Percentiles rank a stretch among this genome's conserved stretches.
Conservation (phyloP, 1,140 invertebrate species). For the Hirudo medicinalis region DNA sequence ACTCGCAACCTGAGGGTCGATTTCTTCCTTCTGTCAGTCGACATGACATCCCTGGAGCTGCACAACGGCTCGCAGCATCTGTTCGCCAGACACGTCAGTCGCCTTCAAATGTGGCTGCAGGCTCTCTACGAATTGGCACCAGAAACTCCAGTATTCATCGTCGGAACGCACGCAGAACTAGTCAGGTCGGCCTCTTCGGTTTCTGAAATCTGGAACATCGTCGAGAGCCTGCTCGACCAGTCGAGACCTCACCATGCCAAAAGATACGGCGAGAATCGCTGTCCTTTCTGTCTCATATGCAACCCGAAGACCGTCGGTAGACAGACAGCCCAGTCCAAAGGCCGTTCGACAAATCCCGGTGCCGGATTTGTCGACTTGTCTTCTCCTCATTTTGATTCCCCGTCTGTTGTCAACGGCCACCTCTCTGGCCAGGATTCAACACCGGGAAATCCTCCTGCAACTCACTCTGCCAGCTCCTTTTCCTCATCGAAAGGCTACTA, state of each 20-base stretch:
- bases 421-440: slow-evolving; percentile 4
- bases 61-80: slow-evolving; percentile 24
- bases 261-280: slow-evolving; percentile 19
- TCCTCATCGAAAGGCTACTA: not conserved
- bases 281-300: slow-evolving; percentile 20
- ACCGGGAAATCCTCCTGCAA: not conserved
- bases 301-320: slow-evolving; percentile 18
- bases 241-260: slow-evolving; percentile 18
- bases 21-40: slow-evolving; percentile 20
- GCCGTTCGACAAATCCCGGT: slow-evolving; percentile 12
- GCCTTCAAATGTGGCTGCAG: slow-evolving; percentile 24
- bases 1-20: slow-evolving; percentile 21
- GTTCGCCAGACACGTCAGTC: slow-evolving; percentile 22
- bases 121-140: slow-evolving; percentile 23
- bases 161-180: slow-evolving; percentile 23
- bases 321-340: slow-evolving; percentile 16
- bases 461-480: too few species aligned
- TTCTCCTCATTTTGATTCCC: slow-evolving; percentile 20
- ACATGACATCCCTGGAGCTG: slow-evolving; percentile 22
- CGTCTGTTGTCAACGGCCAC: slow-evolving; percentile 21
- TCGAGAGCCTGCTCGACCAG: slow-evolving; percentile 22
- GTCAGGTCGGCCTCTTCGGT: slow-evolving; percentile 22
- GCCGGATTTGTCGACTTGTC: slow-evolving; percentile 24
- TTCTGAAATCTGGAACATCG: slow-evolving; percentile 20
- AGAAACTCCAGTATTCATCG: slow-evolving; percentile 22